Percentiles rank a stretch among this genome's conserved stretches.
Conservation (phyloP, 37 sponge, comb jelly and placozoan species). For the Bolinopsis microptera region DNA sequence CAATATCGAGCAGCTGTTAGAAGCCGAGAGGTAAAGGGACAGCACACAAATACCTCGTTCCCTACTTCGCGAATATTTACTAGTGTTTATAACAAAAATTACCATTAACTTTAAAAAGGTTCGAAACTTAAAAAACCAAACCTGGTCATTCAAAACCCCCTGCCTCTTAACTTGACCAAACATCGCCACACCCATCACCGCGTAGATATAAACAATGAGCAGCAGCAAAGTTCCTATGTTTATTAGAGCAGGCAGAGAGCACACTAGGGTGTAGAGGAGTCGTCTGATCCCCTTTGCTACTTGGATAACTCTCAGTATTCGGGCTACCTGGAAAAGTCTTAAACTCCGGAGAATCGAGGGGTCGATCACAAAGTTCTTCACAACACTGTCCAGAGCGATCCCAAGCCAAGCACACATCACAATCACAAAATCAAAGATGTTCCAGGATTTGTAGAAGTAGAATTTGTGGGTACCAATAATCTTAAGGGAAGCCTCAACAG, state of each 20-base stretch:
- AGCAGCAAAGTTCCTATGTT: constrained; percentile 66
- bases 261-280: constrained; percentile 45
- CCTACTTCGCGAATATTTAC: no score
- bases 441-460: constrained; percentile 68
- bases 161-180: constrained; percentile 48
- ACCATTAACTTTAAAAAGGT: no score
- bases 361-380: background rate
- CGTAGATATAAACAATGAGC: constrained; percentile 68
- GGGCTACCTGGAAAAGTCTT: constrained; percentile 52
- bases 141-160: constrained; percentile 62
- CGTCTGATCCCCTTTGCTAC: constrained; percentile 64
- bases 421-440: constrained; percentile 67
- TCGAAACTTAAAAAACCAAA: no score
- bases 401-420: constrained; percentile 54
- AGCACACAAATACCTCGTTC: no score
- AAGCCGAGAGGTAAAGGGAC: no score
- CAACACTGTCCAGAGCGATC: constrained; percentile 48
- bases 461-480: constrained; percentile 30
- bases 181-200: constrained; percentile 65
- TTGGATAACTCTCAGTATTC: constrained; percentile 59
- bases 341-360: constrained; percentile 55
- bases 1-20: no score
- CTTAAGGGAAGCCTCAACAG: constrained; percentile 67
- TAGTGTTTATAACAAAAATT: no score
- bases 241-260: constrained; percentile 67